These are phyloP conservation scores for Amblyjoppa proteus DNA, from an alignment of 2,888 invertebrate species.

Conservation along the genomic window DNA sequence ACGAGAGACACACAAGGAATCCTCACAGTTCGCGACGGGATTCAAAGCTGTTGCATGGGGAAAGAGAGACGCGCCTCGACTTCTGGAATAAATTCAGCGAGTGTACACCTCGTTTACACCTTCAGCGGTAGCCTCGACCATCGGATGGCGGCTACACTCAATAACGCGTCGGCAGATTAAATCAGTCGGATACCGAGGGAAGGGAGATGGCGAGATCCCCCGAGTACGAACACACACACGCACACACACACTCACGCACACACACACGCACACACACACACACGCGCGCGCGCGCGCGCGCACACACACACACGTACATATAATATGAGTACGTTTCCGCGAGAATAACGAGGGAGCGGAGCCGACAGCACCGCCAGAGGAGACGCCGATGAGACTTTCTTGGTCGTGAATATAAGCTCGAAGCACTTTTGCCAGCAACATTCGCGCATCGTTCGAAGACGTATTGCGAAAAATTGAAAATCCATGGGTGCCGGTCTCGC, in stretches of 20 bases:
- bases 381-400: conserved; percentile 28
- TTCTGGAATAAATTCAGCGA: conserved; percentile 64
- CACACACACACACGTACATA: conserved; percentile 41
- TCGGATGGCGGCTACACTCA: conserved; percentile 66
- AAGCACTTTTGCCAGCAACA: conserved; percentile 1
- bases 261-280: conserved; percentile 35
- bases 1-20: conserved; percentile 36
- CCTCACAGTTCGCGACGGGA: conserved; percentile 29
- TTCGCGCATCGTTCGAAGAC: conserved; percentile 6
- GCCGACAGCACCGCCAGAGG: conserved; percentile 58
- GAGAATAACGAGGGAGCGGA: conserved; percentile 64
- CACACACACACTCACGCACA: conserved; percentile 46
- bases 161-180: conserved; percentile 72
- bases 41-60: conserved; percentile 34
- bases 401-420: not conserved
- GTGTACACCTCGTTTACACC: conserved; percentile 67
- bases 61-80: conserved; percentile 47
- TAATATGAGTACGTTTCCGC: conserved; percentile 45
- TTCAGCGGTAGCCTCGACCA: conserved; percentile 67
- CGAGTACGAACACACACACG: conserved; percentile 11
- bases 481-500: not conserved
- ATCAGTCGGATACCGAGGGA: conserved; percentile 67
- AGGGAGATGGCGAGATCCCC: conserved; percentile 24
- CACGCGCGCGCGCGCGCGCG: not conserved
- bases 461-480: conserved; percentile 49